These are phyloP conservation scores for Meloe dianella DNA, from an alignment of 2,888 invertebrate species.

Conservation along the genomic window DNA sequence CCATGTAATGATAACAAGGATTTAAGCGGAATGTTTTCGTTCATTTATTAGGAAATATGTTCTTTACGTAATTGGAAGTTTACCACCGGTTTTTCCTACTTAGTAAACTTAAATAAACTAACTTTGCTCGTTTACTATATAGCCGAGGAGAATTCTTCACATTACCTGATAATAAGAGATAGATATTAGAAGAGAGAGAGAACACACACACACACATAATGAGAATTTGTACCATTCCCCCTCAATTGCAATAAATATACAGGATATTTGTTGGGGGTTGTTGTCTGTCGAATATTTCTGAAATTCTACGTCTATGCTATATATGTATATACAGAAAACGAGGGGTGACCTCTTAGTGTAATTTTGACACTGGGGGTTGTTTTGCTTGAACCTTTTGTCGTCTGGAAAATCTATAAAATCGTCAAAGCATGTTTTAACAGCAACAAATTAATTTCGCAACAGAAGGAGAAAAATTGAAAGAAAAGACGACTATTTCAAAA, in stretches of 20 bases:
- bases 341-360: background rate
- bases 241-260: constrained; percentile 2
- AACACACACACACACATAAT: too few species aligned
- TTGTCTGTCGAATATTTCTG: background rate
- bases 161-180: too few species aligned
- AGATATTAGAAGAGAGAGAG: too few species aligned
- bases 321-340: background rate
- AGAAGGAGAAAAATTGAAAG: too few species aligned
- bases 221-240: background rate
- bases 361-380: constrained; percentile 11
- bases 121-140: too few species aligned
- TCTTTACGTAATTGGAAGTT: too few species aligned
- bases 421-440: background rate
- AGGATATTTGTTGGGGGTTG: background rate
- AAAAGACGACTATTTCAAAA: too few species aligned
- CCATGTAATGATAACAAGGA: too few species aligned
- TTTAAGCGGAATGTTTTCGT: too few species aligned
- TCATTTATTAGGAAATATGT: too few species aligned
- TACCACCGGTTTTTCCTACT: background rate
- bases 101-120: too few species aligned
- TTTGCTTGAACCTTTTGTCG: background rate
- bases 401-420: constrained; percentile 1
- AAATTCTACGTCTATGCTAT: background rate
- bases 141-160: too few species aligned
- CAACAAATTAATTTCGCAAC: background rate